These are phyloP conservation scores for Eilema caniola DNA, from an alignment of 2,888 invertebrate genomes.

Conservation along the genomic window DNA sequence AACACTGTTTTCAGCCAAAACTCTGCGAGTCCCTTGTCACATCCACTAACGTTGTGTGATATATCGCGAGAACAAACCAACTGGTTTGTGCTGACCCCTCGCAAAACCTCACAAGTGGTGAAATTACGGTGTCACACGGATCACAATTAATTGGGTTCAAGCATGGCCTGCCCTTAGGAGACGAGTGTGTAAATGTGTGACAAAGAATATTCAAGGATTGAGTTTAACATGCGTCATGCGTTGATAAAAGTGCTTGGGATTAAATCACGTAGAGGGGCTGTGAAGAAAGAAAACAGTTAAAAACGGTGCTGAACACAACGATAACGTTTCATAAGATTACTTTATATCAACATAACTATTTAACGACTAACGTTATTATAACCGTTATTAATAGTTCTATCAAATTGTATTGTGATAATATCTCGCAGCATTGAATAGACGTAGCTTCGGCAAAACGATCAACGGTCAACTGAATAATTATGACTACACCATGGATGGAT, in stretches of 20 bases:
- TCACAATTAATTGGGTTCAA: conserved; percentile 33
- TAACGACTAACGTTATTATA: too few species aligned
- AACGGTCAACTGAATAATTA: too few species aligned
- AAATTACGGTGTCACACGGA: conserved; percentile 32
- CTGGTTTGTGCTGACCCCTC: conserved; percentile 43
- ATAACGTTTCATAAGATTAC: not conserved
- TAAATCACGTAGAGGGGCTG: not conserved
- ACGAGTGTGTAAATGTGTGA: conserved; percentile 23
- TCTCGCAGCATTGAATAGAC: too few species aligned
- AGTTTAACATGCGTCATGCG: not conserved
- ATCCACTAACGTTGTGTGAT: conserved; percentile 67
- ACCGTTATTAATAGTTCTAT: too few species aligned
- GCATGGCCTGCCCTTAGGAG: conserved; percentile 31
- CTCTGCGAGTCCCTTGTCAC: conserved; percentile 65
- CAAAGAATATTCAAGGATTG: conserved; percentile 31
- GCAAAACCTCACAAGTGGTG: conserved; percentile 25
- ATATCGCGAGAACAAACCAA: conserved; percentile 55
- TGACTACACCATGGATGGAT: too few species aligned
- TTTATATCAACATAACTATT: too few species aligned
- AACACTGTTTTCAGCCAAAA: conserved; percentile 49
- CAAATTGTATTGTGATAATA: too few species aligned
- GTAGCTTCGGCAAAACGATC: too few species aligned
- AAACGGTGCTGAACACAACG: not conserved
- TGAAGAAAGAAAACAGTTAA: not conserved
- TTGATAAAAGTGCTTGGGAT: not conserved